Conservation (phyloP, 2,888 invertebrate genomes). For the Slavum lentiscoides region DNA sequence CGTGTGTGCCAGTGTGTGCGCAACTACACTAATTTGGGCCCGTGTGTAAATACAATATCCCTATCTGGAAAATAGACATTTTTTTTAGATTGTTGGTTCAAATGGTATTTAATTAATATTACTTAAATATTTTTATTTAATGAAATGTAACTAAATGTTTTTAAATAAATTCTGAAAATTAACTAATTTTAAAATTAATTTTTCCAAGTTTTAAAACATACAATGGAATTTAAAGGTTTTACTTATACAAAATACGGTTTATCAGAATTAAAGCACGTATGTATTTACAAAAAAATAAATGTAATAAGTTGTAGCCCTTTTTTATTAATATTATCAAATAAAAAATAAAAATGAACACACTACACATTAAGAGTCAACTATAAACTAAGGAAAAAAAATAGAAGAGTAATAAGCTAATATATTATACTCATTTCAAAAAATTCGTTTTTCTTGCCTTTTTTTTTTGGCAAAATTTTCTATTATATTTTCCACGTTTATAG, state of each 20-base stretch:
- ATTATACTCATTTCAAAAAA: conserved; percentile 2
- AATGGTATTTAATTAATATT: not conserved
- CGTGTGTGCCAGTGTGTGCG: not conserved
- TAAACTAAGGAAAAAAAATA: not conserved
- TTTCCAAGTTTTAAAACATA: not conserved
- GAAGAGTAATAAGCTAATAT: not conserved
- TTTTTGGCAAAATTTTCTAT: not conserved
- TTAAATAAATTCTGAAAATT: not conserved
- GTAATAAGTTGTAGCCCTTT: conserved; percentile 3
- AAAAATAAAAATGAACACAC: not conserved
- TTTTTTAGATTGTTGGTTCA: not conserved
- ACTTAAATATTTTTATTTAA: not conserved
- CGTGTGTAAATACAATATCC: not conserved
- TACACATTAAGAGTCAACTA: conserved; percentile 6
- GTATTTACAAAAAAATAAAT: conserved; percentile 4
- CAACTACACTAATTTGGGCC: not conserved
- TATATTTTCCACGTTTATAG: not conserved
- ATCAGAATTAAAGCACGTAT: conserved; percentile 10
- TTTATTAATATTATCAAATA: conserved; percentile 7
- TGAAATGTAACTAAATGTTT: not conserved
- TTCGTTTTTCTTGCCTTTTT: not conserved
- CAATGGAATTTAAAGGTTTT: not conserved
- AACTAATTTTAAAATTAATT: conserved; percentile 13
- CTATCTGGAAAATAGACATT: not conserved
- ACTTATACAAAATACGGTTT: not conserved